Base-by-base conservation (phyloP, 1,140 invertebrate species). In the Tachypleus tridentatus region DNA sequence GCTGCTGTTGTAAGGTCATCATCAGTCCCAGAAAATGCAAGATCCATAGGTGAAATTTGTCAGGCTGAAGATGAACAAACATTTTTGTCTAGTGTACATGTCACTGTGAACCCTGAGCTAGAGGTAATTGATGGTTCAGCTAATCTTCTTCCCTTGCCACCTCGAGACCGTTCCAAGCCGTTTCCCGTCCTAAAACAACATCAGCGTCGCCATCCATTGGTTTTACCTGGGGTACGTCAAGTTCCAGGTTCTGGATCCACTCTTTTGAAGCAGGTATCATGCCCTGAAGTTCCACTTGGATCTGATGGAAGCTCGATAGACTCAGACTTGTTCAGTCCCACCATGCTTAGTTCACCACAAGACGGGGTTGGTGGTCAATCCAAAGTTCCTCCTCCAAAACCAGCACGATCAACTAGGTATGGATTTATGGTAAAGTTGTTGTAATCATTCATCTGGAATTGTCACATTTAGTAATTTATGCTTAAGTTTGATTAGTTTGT, bases 131-230 rank as follows among this genome's bases (percentile, higher is more conserved):
- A 49, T 47, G n/a, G 4, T 5, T 60, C 11, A 3, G 49, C 57
- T 3, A 72, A 72, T 78, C 84, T 85, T 3, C 83, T 91, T 67
- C 91, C 91, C 2, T 74, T 95, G 66, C 91, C 91, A 1, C 91
- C 91, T 0, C 80, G 89, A 69, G 88, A 93, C 72, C 80, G 87
- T 59, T 85, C 84, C 49, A 87, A 86, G 71, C 81, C 83, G 5
- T 82, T 83, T 63, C 80, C 82, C 3, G 82, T 81, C 65, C 71
- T 73, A 47, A 83, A 87, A 70, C 86, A 88, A 3, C 91, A 91
- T 75, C 86, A 90, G 62, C 79, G 91, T 57, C 93, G 91, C 75
- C 87, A 93, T 81, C 91, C 91, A 0, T 76, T 94, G n/a, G 85
- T 92, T 54, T 87, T 91, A 69, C 87, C 88, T 9, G 70, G 69